Evolutionary conservation across 2,113 vertebrate genomes (phyloP), one percentile per base, ranked within the genome.

Genomic region (Coptodon bakossiorum): DNA sequence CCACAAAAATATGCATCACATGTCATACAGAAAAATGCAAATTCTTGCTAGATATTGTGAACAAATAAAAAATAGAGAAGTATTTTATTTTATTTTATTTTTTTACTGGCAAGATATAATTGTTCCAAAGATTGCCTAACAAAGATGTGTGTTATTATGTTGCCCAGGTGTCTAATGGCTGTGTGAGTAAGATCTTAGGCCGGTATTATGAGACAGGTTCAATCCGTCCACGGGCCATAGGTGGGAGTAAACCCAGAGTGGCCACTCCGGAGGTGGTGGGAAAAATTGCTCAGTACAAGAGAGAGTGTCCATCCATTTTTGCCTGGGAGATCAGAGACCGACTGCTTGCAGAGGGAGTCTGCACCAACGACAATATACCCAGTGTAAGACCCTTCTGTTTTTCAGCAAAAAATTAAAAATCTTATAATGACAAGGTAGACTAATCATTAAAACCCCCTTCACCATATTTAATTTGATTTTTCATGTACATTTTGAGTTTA

Each of bases 281-380:
- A 91, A 99, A 98, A 96, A 99, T 99, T 91, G 98, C 98, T 87
- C 98, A 98, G 93, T 99, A 98, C 97, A 99, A 99, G 95, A 97
- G 98, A 96, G 99, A 99, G 97, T 99, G 99, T 94, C 99, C 98
- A 40, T 99, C 99, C 92, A 99, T 99, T 95, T 99, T 99, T 91
- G 99, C 98, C 93, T 99, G 99, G 99, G 99, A 99, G 97, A 99
- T 99, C 95, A 97, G 99, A 97, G 99, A 99, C 97, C 97, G 98
- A 94, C 97, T 99, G 96, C 96, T 99, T 90, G 99, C 98, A 80
- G 99, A 99, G 95, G 98, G 98, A 94, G 97, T 98, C 97, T 99
- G 99, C 96, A 99, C 98, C 95, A 99, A 98, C 96, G 99, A 99
- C 96, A 99, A 99, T 90, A 99, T 99, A 96, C 99, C 99, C 86